These are phyloP conservation scores for Erebia ligea DNA, from an alignment of 2,888 invertebrate species.

Conservation along the genomic window DNA sequence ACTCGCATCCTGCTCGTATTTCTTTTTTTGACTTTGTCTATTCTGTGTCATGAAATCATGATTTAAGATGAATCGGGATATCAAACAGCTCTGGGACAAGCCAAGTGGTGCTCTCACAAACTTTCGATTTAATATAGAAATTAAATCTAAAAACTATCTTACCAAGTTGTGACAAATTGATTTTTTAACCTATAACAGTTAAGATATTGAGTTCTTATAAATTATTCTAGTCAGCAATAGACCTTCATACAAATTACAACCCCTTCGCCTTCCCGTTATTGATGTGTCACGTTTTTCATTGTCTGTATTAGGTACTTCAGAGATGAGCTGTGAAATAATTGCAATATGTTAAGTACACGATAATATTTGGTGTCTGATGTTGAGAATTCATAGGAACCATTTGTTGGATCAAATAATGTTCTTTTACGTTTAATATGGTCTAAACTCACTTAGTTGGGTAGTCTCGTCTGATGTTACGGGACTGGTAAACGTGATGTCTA, in stretches of 20 bases:
- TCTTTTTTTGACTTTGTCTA: no score
- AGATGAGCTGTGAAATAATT: not conserved
- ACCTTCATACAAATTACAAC: not conserved
- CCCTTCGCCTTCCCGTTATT: constrained; percentile 4
- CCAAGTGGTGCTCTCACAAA: no score
- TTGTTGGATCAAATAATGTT: not conserved
- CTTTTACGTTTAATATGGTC: not conserved
- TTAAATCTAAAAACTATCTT: not conserved
- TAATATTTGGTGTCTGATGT: not conserved
- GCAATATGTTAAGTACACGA: not conserved
- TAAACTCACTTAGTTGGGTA: not conserved
- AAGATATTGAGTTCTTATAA: not conserved
- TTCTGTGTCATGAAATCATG: no score
- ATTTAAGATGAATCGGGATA: no score
- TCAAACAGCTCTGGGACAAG: no score
- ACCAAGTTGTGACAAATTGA: not conserved
- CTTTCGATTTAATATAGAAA: no score
- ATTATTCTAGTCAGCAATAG: not conserved
- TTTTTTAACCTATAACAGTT: not conserved
- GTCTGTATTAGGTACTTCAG: not conserved
- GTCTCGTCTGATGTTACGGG: not conserved
- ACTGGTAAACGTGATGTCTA: not conserved
- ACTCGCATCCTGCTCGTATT: not conserved
- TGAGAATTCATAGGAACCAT: not conserved
- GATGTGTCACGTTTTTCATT: constrained; percentile 1